Percentiles rank a stretch among this genome's conserved stretches.
These are phyloP conservation scores for Knipowitschia caucasica DNA, from an alignment of 2,797 vertebrate genomes.

Conservation along the genomic window DNA sequence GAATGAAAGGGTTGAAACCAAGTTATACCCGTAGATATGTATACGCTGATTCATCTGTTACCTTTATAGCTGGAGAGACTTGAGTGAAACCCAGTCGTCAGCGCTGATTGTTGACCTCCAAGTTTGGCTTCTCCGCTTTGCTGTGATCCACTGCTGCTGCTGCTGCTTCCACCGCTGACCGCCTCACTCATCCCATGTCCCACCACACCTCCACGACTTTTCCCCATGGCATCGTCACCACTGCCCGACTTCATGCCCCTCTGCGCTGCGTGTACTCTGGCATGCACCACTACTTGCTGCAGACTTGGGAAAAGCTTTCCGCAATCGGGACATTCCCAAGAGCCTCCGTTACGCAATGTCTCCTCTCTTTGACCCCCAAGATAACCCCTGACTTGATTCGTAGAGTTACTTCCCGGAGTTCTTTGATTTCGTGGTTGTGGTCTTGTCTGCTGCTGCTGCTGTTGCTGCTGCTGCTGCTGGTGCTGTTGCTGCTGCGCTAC, in stretches of 20 bases:
- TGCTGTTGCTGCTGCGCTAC: constrained; percentile 69
- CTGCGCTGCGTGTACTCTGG: constrained; percentile 75
- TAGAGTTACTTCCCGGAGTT: constrained; percentile 54
- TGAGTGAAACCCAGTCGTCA: constrained; percentile 66
- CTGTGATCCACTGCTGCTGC: constrained; percentile 49
- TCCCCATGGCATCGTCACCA: constrained; percentile 57
- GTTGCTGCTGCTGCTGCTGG: constrained; percentile 56
- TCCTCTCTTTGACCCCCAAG: constrained; percentile 68
- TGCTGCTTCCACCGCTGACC: constrained; percentile 41
- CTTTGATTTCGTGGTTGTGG: constrained; percentile 61
- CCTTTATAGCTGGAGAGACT: constrained; percentile 73
- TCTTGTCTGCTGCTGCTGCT: constrained; percentile 55
- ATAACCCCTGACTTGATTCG: constrained; percentile 74
- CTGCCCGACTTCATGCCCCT: constrained; percentile 62
- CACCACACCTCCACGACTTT: constrained; percentile 55
- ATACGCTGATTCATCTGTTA: no score
- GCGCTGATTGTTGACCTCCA: constrained; percentile 53
- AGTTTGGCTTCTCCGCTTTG: constrained; percentile 63
- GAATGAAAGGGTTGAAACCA: no score
- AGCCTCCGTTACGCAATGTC: constrained; percentile 42
- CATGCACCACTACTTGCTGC: constrained; percentile 80
- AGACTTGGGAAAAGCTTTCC: constrained; percentile 78
- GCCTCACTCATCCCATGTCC: constrained; percentile 26
- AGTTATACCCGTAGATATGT: no score
- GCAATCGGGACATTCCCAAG: constrained; percentile 83